Percentiles rank a stretch among this genome's conserved stretches.
Evolutionary conservation across 2,113 vertebrate genomes (phyloP).

Genomic region (Petaurus breviceps): DNA sequence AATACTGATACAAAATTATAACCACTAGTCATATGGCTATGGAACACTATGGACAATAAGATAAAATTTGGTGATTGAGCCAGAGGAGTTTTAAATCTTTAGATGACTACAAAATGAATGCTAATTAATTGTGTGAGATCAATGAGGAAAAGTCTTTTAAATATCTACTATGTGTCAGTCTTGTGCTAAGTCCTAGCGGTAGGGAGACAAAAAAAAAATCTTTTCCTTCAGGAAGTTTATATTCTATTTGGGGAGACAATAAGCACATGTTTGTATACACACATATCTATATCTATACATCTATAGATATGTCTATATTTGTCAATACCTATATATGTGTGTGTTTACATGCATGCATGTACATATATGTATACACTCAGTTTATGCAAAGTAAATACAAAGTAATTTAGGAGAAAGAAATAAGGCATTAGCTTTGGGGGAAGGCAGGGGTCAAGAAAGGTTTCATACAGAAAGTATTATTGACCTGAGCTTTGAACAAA

Average conservation of each 20-base stretch:
- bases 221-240: not conserved
- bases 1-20: too few relatives aligned
- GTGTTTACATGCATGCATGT: not conserved
- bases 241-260: not conserved
- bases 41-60: too few relatives aligned
- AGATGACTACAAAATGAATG: too few relatives aligned
- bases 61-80: too few relatives aligned
- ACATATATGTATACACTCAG: not conserved
- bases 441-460: not conserved
- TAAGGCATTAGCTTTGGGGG: not conserved
- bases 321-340: not conserved
- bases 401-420: not conserved
- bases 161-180: not conserved
- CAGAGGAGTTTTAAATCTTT: too few relatives aligned
- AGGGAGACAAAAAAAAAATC: not conserved
- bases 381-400: not conserved
- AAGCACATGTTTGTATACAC: not conserved
- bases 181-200: too few relatives aligned
- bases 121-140: too few relatives aligned
- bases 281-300: not conserved
- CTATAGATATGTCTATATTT: not conserved
- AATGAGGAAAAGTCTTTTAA: not conserved
- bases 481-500: not conserved
- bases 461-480: not conserved
- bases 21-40: too few relatives aligned